Conservation (phyloP, 2,888 invertebrate genomes). For the Sinhomidia bicolor region DNA sequence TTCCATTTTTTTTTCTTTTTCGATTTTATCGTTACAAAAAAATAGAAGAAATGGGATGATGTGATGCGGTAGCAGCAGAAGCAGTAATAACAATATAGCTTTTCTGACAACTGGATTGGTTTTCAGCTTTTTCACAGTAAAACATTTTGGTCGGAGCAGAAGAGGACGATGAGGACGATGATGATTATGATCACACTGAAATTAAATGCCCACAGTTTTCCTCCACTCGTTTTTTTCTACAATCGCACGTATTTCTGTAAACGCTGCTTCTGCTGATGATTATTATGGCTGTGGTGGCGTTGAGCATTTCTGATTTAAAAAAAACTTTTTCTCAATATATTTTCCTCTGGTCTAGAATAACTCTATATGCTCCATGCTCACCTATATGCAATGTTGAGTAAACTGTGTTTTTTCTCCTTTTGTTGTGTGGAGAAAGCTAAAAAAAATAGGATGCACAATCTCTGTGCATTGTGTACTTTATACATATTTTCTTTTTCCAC, state of each 20-base stretch:
- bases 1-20: background rate
- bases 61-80: background rate
- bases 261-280: too few relatives aligned
- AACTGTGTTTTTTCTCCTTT: too few relatives aligned
- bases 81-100: conserved; percentile 12
- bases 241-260: background rate
- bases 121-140: background rate
- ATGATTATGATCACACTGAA: background rate
- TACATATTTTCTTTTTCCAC: too few relatives aligned
- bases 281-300: too few relatives aligned
- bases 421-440: too few relatives aligned
- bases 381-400: too few relatives aligned
- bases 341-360: too few relatives aligned
- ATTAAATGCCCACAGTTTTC: conserved; percentile 28
- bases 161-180: background rate
- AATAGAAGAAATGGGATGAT: background rate
- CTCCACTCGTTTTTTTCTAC: background rate
- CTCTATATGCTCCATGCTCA: too few relatives aligned
- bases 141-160: background rate
- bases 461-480: too few relatives aligned
- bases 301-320: too few relatives aligned
- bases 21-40: background rate
- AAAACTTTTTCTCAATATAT: too few relatives aligned
- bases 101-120: background rate
- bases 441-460: too few relatives aligned